Base-by-base conservation (phyloP, 2,113 vertebrate species). In the Varanus komodoensis region DNA sequence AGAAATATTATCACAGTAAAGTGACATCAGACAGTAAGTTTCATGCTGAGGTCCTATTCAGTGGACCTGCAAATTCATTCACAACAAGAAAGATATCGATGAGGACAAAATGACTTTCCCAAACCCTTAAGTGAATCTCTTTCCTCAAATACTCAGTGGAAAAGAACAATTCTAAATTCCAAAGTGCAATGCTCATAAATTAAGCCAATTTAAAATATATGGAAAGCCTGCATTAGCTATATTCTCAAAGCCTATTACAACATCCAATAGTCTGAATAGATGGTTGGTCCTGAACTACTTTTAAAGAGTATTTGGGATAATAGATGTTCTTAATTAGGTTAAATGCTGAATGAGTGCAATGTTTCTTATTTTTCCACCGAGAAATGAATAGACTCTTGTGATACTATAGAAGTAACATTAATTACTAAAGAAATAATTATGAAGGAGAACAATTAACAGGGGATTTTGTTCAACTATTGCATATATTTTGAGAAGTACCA, bases 251-350 rank as follows among this genome's bases (percentile, higher is more conserved):
- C 69, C 57, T 78, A 38, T 87, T 83, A 75, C 32, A 87, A 75
- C n/a, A 64, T 50, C 38, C 80, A 83, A 32, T 83, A 89, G 69
- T 83, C 80, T 75, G 34, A 27, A 64, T 64, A 48, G 25, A 89
- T 12, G 64, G 50, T 67, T 83, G n/a, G 88, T 73, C 69, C 81
- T 34, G 17, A 87, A 68, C 29, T 83, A 75, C 44, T 87, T 87
- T 86, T 68, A 29, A 32, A 67, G 54, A 82, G 48, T 50, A 77
- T 87, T 67, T 54, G 12, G 61, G n/a, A 68, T 67, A 87, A 87
- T 68, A 87, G 80, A 87, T 87, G 67, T 44, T 78, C 71, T 54
- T 87, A 87, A 87, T 74, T 87, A 87, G 69, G 54, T 50, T 61
- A 82, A 87, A 64, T 67, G 79, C 54, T 82, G 81, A 50, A 67